Base-by-base conservation (phyloP, 1,140 invertebrate genomes). In the Ips nitidus region DNA sequence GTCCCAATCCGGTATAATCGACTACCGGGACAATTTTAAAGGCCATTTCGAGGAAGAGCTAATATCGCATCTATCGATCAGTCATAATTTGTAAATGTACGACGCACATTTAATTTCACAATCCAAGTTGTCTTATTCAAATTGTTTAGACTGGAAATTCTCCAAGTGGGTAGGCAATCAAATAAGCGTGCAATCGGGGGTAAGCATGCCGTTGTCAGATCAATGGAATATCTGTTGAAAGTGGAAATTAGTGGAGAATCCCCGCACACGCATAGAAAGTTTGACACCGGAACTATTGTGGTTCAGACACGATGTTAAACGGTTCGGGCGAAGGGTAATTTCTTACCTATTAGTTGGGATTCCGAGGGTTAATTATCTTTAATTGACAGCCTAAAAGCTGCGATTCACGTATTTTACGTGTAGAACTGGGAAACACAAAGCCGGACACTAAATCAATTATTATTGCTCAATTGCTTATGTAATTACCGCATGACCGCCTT, bases 221-320 rank as follows among this genome's bases (percentile, higher is more conserved):
- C 68, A 70, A 70, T 70, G 68, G 62, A 70, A 70, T 70, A 70
- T 70, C 68, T 70, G 68, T 70, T 70, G 68, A 70, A 70, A 70
- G 61, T 70, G 68, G 68, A 70, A 70, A 70, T 70, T 70, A 70
- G 68, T 70, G 62, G 62, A 64, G 68, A 58, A 64, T 64, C 47
- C 61, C 63, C 65, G 65, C 65, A 60, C 52, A 40, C 59, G 68
- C 65, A 70, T 70, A 64, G 68, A 70, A 70, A 70, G 42, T 70
- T 70, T 70, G 68, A 70, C 68, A 70, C 68, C 68, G 68, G 68
- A 70, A 65, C 56, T 70, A 70, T 70, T 70, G 61, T 70, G 68
- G 68, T 61, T 64, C 53, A 70, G 68, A 70, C 68, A 59, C 52
- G 68, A 59, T 58, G 60, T 65, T 64, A 70, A 70, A 70, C 62